These are phyloP conservation scores for Onchidella celtica DNA, from an alignment of 2,888 invertebrate genomes.

Conservation along the genomic window DNA sequence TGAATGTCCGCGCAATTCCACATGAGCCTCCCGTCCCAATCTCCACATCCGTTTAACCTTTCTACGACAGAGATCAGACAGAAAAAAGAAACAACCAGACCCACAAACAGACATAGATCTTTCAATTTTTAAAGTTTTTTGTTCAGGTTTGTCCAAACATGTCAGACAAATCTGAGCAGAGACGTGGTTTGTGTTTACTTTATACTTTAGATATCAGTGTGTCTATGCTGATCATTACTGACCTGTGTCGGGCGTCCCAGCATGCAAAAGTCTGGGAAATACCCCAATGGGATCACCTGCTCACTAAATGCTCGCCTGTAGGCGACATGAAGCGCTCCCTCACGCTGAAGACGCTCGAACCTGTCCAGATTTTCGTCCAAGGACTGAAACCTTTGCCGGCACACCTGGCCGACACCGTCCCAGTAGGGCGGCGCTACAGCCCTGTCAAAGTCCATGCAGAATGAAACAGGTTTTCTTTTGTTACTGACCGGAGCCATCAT, in stretches of 20 bases:
- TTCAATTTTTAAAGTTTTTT: too few relatives aligned
- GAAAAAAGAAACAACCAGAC: too few relatives aligned
- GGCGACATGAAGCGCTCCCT: not conserved
- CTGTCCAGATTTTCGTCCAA: not conserved
- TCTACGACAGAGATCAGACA: too few relatives aligned
- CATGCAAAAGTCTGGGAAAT: not conserved
- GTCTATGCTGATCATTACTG: not conserved
- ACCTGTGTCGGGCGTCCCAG: constrained; percentile 22
- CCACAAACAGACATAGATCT: too few relatives aligned
- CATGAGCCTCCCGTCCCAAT: too few relatives aligned
- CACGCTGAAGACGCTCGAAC: not conserved
- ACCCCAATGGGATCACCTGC: not conserved
- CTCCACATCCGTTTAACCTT: too few relatives aligned
- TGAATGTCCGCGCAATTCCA: too few relatives aligned
- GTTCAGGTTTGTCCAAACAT: too few relatives aligned
- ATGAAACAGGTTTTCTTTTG: not conserved
- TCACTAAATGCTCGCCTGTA: constrained; percentile 25
- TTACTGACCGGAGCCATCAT: not conserved
- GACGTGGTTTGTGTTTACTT: not conserved
- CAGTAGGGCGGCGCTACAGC: not conserved
- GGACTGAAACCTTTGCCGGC: not conserved
- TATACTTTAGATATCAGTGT: not conserved
- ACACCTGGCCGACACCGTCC: not conserved
- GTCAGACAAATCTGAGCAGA: not conserved
- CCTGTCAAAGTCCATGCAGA: not conserved